phyloP scores from a whole-genome alignment of 2,888 invertebrate genomes.

The Andrena hattorfiana region DNA sequence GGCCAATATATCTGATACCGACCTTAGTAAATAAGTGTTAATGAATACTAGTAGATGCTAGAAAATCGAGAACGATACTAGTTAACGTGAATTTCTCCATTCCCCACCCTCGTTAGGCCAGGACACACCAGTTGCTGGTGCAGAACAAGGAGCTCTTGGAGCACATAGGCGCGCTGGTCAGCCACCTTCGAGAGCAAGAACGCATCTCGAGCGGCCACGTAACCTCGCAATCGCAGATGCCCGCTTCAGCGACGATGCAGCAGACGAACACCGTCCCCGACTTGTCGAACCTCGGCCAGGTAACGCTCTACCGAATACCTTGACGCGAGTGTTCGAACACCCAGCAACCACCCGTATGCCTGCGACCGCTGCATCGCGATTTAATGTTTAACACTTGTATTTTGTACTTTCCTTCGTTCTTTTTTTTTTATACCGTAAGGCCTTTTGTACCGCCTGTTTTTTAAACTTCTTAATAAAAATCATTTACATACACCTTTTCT shows the following conservation, averaged over 20 bases:
- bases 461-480: slow-evolving; percentile 70
- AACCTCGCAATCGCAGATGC: slow-evolving; percentile 82
- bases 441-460: slow-evolving; percentile 72
- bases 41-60: no score
- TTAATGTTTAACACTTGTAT: slow-evolving; percentile 75
- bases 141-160: slow-evolving; percentile 98
- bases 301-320: slow-evolving; percentile 84
- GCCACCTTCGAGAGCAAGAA: slow-evolving; percentile 95
- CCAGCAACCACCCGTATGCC: slow-evolving; percentile 77
- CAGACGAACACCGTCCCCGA: slow-evolving; percentile 87
- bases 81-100: not conserved
- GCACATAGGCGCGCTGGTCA: slow-evolving; percentile 96
- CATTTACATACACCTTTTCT: slow-evolving; percentile 64
- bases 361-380: slow-evolving; percentile 72
- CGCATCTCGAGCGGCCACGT: slow-evolving; percentile 86
- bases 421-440: slow-evolving; percentile 71
- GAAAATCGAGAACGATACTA: no score
- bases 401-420: slow-evolving; percentile 67
- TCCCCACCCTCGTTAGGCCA: slow-evolving; percentile 86
- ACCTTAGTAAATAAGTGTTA: no score
- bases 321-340: slow-evolving; percentile 76
- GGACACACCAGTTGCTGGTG: slow-evolving; percentile 96
- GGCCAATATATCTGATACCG: no score
- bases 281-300: slow-evolving; percentile 84
- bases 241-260: slow-evolving; percentile 88